phyloP scores from a whole-genome alignment of 2,888 invertebrate species.

The Abscondita cerata region DNA sequence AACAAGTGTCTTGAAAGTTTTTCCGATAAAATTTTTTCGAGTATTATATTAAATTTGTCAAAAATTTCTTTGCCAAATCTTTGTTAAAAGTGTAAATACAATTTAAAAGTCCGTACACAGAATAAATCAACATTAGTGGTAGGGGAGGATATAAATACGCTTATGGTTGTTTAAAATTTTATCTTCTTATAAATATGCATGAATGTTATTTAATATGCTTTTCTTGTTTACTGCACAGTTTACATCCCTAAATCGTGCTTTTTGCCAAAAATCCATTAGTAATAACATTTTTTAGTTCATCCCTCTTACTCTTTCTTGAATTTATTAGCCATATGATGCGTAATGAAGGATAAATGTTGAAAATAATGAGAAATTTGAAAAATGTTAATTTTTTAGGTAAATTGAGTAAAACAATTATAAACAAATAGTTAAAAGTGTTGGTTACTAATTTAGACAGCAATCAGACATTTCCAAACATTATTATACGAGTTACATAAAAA shows the following conservation, averaged over 20 bases:
- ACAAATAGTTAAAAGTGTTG: too few relatives aligned
- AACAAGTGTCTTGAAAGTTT: constrained; percentile 18
- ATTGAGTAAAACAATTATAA: too few relatives aligned
- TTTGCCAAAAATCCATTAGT: constrained; percentile 6
- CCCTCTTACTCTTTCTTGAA: background rate
- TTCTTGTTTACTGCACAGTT: constrained; percentile 20
- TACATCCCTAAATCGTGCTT: constrained; percentile 21
- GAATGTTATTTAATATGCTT: constrained; percentile 23
- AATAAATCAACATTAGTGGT: constrained; percentile 1
- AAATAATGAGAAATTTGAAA: too few relatives aligned
- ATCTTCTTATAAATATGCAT: constrained; percentile 25
- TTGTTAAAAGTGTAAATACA: background rate
- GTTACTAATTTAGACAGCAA: too few relatives aligned
- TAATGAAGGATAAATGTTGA: too few relatives aligned
- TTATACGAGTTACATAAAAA: too few relatives aligned
- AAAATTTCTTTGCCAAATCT: background rate
- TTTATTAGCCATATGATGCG: too few relatives aligned
- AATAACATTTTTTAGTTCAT: background rate
- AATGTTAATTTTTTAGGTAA: too few relatives aligned
- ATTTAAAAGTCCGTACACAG: background rate
- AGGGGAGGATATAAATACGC: constrained; percentile 1
- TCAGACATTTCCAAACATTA: too few relatives aligned
- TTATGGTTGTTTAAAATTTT: constrained; percentile 14
- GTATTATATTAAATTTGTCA: constrained; percentile 3
- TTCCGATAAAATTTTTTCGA: background rate